phyloP scores from a whole-genome alignment of 2,888 invertebrate species.

The Chesias legatella region DNA sequence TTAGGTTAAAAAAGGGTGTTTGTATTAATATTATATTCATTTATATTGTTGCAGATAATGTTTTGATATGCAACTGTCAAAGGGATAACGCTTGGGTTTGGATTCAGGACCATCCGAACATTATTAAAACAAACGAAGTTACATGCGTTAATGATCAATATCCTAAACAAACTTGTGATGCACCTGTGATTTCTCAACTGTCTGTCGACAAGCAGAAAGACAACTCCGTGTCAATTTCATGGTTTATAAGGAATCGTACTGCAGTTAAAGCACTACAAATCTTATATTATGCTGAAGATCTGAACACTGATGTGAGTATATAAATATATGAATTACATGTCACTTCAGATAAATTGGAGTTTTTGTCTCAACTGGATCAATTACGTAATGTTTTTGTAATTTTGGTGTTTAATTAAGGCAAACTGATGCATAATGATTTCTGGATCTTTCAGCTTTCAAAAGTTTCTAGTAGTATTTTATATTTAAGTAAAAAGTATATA shows the following conservation, averaged over 20 bases:
- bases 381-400: too few species aligned
- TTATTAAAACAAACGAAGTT: conserved; percentile 57
- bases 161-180: conserved; percentile 72
- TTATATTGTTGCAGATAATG: conserved; percentile 85
- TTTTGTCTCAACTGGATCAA: too few species aligned
- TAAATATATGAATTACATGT: too few species aligned
- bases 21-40: conserved; percentile 6
- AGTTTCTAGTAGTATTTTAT: too few species aligned
- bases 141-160: conserved; percentile 65
- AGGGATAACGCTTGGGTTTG: conserved; percentile 96
- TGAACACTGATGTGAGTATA: conserved; percentile 49
- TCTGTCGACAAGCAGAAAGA: conserved; percentile 93
- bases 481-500: too few species aligned
- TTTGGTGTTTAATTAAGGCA: too few species aligned
- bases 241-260: conserved; percentile 93
- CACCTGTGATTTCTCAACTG: conserved; percentile 89
- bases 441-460: too few species aligned
- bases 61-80: conserved; percentile 93
- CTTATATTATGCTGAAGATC: conserved; percentile 84
- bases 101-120: conserved; percentile 90
- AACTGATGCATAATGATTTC: too few species aligned
- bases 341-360: too few species aligned
- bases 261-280: conserved; percentile 91
- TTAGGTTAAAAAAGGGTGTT: neutral
- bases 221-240: conserved; percentile 91